These are phyloP conservation scores for Miltochrista miniata DNA, from an alignment of 2,888 invertebrate species.

Conservation along the genomic window DNA sequence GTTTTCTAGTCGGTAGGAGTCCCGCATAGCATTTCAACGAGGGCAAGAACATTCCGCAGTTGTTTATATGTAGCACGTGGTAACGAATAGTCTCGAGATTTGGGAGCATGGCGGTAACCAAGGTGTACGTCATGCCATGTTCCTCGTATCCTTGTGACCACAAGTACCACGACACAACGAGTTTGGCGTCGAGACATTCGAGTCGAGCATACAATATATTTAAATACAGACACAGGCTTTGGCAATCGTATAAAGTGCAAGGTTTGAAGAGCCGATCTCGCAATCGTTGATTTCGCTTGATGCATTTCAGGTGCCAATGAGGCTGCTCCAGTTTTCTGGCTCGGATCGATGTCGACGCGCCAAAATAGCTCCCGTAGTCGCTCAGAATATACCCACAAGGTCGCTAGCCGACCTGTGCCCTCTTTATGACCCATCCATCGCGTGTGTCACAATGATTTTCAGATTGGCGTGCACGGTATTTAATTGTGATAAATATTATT, in stretches of 20 bases:
- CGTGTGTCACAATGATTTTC: slow-evolving; percentile 44
- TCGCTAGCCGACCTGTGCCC: slow-evolving; percentile 65
- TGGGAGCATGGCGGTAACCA: too few species aligned
- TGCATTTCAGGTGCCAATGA: slow-evolving; percentile 73
- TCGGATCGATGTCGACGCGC: slow-evolving; percentile 67
- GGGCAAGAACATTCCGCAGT: slow-evolving; percentile 19
- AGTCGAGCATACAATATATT: slow-evolving; percentile 1
- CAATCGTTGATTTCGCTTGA: slow-evolving; percentile 55
- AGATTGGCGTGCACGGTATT: slow-evolving; percentile 37
- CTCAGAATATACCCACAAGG: slow-evolving; percentile 67
- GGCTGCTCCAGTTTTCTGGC: slow-evolving; percentile 66
- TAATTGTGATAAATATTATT: too few species aligned
- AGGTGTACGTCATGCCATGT: too few species aligned
- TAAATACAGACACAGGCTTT: slow-evolving; percentile 15
- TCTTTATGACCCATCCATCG: slow-evolving; percentile 59
- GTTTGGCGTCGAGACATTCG: too few species aligned
- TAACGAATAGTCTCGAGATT: too few species aligned
- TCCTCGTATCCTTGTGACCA: too few species aligned
- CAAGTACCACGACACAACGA: too few species aligned
- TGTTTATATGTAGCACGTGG: slow-evolving; percentile 18
- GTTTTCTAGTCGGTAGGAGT: too few species aligned
- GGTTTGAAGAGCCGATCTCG: slow-evolving; percentile 49
- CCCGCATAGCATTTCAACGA: too few species aligned
- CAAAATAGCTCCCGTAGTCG: slow-evolving; percentile 67
- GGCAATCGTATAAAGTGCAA: slow-evolving; percentile 29